A percentile compares a stretch with the other conserved stretches of the same genome.
phyloP scores from a whole-genome alignment of 2,888 invertebrate species.

The Pseudolycoriella hygida region DNA sequence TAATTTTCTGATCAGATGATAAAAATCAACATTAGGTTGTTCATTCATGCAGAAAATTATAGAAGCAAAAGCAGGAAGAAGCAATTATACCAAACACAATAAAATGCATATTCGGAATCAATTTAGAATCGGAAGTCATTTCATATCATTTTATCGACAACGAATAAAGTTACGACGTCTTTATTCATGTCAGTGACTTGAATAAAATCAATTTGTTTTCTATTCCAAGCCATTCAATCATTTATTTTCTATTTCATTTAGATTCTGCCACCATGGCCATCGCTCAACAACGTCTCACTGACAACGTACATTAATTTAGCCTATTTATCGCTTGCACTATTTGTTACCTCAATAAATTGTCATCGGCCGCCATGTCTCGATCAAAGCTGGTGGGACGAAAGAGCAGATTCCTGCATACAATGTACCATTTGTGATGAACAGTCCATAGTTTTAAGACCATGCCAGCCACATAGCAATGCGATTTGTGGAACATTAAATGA shows the following conservation, averaged over 20 bases:
- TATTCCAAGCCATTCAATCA: too few species aligned
- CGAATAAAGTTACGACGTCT: too few species aligned
- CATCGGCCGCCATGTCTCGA: constrained; percentile 6
- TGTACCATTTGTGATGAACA: constrained; percentile 51
- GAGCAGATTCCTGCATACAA: constrained; percentile 43
- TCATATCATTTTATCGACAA: too few species aligned
- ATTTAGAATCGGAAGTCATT: too few species aligned
- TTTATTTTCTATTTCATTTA: not conserved
- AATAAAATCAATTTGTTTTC: too few species aligned
- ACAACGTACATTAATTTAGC: not conserved
- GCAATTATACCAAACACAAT: too few species aligned
- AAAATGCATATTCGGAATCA: too few species aligned
- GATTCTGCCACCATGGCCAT: constrained; percentile 4
- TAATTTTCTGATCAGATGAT: too few species aligned
- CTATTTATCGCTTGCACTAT: not conserved
- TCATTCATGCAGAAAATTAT: too few species aligned
- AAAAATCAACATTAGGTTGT: too few species aligned
- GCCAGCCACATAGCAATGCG: constrained; percentile 57
- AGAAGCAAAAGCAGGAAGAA: too few species aligned
- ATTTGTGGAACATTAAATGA: constrained; percentile 52
- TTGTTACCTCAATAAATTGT: not conserved
- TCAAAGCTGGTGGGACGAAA: constrained; percentile 47
- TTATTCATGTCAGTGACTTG: too few species aligned
- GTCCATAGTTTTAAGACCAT: constrained; percentile 48
- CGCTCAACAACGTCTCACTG: not conserved